Base-by-base conservation (phyloP, 2,888 invertebrate species). In the Buathra laborator region DNA sequence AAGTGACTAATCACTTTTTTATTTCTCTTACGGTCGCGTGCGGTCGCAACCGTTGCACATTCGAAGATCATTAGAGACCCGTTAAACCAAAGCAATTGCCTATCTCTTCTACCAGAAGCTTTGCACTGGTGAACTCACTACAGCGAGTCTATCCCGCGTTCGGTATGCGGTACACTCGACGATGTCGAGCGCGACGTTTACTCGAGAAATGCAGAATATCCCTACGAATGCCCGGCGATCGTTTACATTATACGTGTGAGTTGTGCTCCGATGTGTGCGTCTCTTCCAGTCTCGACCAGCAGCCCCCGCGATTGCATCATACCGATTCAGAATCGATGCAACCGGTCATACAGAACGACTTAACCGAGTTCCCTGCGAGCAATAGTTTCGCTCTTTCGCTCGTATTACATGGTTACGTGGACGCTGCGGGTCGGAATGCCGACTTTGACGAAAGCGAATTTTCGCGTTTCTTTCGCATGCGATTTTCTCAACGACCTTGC, bases 251-350 rank as follows among this genome's bases (percentile, higher is more conserved):
- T n/a, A 48, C 32, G 37, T 37, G 37, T 32, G 29, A n/a, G 29
- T n/a, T 62, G 3, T 14, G 6, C 37, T n/a, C n/a, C 32, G 29
- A 32, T 70, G 51, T 48, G 48, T 48, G 29, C 32, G 56, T 56
- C 12, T 24, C 56, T 19, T 12, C 19, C 12, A 56, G 56, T 24
- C 19, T 3, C 3, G 24, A 24, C 56, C 53, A 7, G 64, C 59
- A 78, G 83, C 83, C 81, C 81, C 81, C 84, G 76, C 80, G 75
- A 77, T 84, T 76, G 71, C 84, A 46, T 72, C 75, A 84, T 51
- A 37, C 80, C 71, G 80, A 84, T 81, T 29, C 71, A 84, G 81
- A 74, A 62, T 71, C 84, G 84, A 84, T 77, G 76, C 66, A 84
- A 81, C 76, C 80, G 48, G 81, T 81, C 32, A 32, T 14, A 32